A percentile compares a stretch with the other conserved stretches of the same genome.
Conservation (phyloP, 2,888 invertebrate species). For the Cantharis flavilabris region DNA sequence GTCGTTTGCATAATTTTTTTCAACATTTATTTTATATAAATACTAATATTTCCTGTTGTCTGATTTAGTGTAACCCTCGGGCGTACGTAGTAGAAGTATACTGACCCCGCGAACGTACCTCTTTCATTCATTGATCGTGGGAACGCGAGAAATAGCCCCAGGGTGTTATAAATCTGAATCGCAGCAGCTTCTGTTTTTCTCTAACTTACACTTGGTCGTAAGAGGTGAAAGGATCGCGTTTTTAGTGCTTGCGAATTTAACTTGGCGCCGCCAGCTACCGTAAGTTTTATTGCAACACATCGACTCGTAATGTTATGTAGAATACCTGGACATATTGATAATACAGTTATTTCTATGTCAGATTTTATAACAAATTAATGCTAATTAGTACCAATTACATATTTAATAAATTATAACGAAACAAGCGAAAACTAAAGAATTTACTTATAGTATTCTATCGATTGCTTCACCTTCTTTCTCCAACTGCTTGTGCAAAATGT, state of each 20-base stretch:
- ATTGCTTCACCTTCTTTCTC: not conserved
- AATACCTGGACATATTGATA: not conserved
- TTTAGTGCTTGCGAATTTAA: slow-evolving; percentile 11
- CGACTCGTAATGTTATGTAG: not conserved
- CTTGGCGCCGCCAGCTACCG: slow-evolving; percentile 24
- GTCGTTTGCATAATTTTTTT: not conserved
- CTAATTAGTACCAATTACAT: not conserved
- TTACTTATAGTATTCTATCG: not conserved
- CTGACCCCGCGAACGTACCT: slow-evolving; percentile 52
- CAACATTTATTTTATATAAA: slow-evolving; percentile 18
- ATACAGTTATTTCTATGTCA: not conserved
- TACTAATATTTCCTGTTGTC: slow-evolving; percentile 40
- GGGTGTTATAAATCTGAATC: slow-evolving; percentile 20
- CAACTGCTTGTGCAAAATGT: not conserved
- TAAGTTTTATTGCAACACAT: slow-evolving; percentile 1
- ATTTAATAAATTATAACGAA: not conserved
- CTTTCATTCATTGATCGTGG: slow-evolving; percentile 54
- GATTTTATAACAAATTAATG: not conserved
- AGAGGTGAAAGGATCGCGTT: slow-evolving; percentile 23
- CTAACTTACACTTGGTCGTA: slow-evolving; percentile 18
- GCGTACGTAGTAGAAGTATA: slow-evolving; percentile 49
- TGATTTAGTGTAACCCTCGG: slow-evolving; percentile 35
- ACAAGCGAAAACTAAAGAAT: not conserved
- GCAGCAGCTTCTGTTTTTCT: slow-evolving; percentile 27
- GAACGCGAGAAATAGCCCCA: slow-evolving; percentile 38